phyloP scores from a whole-genome alignment of 2,797 vertebrate species.

The Anguilla anguilla region DNA sequence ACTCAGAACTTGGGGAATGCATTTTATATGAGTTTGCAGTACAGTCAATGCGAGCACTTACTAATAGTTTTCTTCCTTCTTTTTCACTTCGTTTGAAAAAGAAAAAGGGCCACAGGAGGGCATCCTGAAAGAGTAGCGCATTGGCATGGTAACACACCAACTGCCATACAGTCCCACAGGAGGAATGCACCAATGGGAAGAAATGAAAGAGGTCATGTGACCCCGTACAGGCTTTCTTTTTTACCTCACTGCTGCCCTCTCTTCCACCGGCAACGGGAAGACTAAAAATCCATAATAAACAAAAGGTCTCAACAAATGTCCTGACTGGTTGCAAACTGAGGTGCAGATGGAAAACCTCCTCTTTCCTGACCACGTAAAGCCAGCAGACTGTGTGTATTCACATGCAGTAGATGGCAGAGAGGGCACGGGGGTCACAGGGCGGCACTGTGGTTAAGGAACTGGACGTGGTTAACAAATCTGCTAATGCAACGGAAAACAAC shows the following conservation, averaged over 20 bases:
- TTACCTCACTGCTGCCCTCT: background rate
- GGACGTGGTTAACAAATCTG: background rate
- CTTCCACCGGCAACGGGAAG: background rate
- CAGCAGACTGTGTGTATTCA: background rate
- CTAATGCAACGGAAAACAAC: background rate
- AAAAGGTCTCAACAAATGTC: background rate
- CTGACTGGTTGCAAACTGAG: background rate
- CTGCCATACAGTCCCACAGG: background rate
- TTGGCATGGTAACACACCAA: background rate
- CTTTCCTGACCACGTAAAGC: background rate
- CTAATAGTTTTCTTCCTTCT: background rate
- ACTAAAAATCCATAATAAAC: background rate
- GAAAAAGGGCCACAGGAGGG: background rate
- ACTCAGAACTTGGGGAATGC: background rate
- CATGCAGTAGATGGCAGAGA: background rate
- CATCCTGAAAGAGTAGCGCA: background rate
- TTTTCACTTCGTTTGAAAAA: background rate
- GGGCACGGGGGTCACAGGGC: background rate
- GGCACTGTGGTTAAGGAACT: background rate
- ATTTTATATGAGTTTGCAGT: constrained; percentile 14
- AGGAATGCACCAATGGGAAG: background rate
- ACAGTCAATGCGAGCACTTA: background rate
- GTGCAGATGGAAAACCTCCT: background rate
- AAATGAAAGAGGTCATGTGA: background rate
- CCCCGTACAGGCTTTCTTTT: background rate